phyloP scores from a whole-genome alignment of 2,113 vertebrate genomes.

The Callipepla squamata region DNA sequence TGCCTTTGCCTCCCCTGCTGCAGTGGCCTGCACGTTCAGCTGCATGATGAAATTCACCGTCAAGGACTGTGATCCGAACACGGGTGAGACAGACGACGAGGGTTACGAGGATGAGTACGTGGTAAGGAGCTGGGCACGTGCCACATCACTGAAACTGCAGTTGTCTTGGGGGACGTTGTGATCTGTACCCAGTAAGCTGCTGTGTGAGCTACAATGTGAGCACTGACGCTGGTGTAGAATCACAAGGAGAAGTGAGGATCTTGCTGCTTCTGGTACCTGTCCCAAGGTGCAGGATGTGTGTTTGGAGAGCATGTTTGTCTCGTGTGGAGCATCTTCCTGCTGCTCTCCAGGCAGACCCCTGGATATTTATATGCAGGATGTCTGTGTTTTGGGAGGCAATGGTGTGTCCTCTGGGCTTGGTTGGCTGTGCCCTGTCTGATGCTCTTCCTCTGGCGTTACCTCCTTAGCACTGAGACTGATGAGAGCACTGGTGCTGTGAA shows the following conservation, averaged over 20 bases:
- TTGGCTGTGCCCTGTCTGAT: background rate
- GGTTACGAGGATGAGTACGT: conserved; percentile 87
- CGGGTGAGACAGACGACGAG: conserved; percentile 79
- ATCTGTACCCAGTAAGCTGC: background rate
- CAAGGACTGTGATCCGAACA: conserved; percentile 85
- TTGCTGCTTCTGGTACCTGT: background rate
- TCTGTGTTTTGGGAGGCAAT: background rate
- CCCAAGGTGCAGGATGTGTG: background rate
- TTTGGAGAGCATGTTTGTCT: conserved; percentile 29
- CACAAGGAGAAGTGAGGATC: rapidly evolving
- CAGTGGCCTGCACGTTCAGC: conserved; percentile 85
- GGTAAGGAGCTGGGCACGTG: conserved; percentile 71
- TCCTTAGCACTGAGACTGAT: background rate
- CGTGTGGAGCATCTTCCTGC: background rate
- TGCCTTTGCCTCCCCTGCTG: background rate
- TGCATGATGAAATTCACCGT: conserved; percentile 87
- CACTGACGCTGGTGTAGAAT: background rate
- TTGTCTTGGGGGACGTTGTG: background rate
- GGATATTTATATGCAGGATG: background rate
- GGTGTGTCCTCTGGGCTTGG: background rate
- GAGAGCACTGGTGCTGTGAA: background rate
- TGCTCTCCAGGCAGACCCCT: background rate
- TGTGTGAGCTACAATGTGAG: background rate
- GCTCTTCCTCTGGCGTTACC: background rate
- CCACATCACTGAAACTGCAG: background rate